Conservation (phyloP, 2,888 invertebrate species). For the Cataglyphis rosenhaueri region DNA sequence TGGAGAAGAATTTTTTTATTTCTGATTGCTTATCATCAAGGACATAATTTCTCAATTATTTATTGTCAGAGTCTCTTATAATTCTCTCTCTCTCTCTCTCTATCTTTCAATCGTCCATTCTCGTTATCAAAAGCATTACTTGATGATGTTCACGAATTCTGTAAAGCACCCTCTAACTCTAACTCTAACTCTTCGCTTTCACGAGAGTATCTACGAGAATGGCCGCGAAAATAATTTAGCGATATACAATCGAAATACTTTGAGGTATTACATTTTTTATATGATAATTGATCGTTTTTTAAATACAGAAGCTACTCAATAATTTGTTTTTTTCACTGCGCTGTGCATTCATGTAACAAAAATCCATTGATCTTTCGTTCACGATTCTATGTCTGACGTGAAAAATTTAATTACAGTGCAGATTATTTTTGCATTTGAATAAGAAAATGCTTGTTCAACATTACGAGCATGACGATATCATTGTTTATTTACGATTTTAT, state of each 20-base stretch:
- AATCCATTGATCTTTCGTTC: conserved; percentile 1
- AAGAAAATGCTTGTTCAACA: background rate
- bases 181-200: background rate
- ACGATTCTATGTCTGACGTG: conserved; percentile 5
- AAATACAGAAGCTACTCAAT: background rate
- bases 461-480: no score
- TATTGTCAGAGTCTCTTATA: conserved; percentile 1
- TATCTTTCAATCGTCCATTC: conserved; percentile 7
- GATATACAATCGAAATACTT: background rate
- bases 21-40: background rate
- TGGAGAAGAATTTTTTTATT: background rate
- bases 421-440: background rate
- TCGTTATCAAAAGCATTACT: background rate
- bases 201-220: background rate
- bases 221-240: background rate
- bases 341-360: background rate
- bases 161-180: background rate
- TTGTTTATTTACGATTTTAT: no score
- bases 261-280: background rate
- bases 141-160: background rate
- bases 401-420: conserved; percentile 19
- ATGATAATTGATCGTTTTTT: background rate
- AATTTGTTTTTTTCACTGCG: conserved; percentile 1
- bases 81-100: background rate
- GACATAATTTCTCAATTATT: background rate